Percentiles rank a stretch among this genome's conserved stretches.
phyloP scores from a whole-genome alignment of 2,888 invertebrate species.

The Tenthredo distinguenda region DNA sequence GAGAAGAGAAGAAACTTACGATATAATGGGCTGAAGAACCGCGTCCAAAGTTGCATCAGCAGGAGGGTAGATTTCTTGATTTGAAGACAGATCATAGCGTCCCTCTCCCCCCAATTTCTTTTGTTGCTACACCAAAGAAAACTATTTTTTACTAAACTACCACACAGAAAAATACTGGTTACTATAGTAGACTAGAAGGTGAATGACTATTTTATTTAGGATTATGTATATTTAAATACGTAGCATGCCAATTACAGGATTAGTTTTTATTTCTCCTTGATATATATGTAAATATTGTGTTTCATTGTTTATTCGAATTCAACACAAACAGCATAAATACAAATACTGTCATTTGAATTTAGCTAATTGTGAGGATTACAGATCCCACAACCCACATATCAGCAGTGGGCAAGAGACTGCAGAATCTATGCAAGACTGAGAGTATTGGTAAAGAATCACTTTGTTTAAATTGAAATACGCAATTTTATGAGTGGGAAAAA shows the following conservation, averaged over 20 bases:
- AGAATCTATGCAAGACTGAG: neutral
- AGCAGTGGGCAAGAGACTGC: neutral
- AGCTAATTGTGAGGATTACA: neutral
- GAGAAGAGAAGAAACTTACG: conserved; percentile 71
- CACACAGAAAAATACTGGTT: conserved; percentile 11
- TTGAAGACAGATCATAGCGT: conserved; percentile 75
- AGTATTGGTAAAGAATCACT: neutral
- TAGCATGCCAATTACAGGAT: neutral
- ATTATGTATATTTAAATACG: neutral
- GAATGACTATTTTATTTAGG: neutral
- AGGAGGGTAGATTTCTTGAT: conserved; percentile 75
- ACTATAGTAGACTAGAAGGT: neutral
- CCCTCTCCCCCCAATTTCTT: conserved; percentile 76
- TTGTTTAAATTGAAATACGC: neutral
- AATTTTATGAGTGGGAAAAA: neutral
- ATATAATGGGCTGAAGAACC: conserved; percentile 77
- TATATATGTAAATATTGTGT: neutral
- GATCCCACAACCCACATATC: neutral
- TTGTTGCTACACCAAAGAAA: conserved; percentile 76
- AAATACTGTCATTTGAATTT: conserved; percentile 6
- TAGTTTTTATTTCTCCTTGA: neutral
- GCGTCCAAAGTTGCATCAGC: conserved; percentile 76
- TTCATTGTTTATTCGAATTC: neutral
- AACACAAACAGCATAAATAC: neutral
- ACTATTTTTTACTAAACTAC: conserved; percentile 52